phyloP scores from a whole-genome alignment of 1,140 invertebrate species.

The Meteorus sp. region DNA sequence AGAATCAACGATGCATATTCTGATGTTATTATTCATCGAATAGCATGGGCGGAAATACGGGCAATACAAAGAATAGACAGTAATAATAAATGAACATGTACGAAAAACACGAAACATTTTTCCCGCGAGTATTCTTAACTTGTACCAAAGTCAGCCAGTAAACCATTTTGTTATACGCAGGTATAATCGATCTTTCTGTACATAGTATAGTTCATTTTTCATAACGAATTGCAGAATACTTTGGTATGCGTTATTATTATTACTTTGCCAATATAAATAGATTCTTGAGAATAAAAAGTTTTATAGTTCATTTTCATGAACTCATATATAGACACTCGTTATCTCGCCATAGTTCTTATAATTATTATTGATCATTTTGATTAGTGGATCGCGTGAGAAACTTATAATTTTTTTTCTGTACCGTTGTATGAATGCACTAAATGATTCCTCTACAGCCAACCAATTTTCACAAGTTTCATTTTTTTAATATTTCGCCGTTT shows the following conservation, averaged over 20 bases:
- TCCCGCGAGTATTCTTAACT: conserved; percentile 22
- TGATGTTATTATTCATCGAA: too few species aligned
- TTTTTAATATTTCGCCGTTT: neutral
- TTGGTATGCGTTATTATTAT: neutral
- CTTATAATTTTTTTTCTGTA: neutral
- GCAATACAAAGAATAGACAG: too few species aligned
- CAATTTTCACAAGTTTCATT: neutral
- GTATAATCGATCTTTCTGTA: conserved; percentile 15
- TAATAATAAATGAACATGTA: neutral
- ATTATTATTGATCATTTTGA: conserved; percentile 17
- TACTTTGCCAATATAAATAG: neutral
- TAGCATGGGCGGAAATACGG: too few species aligned
- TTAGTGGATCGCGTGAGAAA: neutral
- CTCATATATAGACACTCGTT: conserved; percentile 1
- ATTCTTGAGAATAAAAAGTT: neutral
- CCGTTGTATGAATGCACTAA: neutral
- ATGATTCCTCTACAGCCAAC: neutral
- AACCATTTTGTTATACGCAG: conserved; percentile 14
- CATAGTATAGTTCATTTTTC: neutral
- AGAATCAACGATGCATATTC: too few species aligned
- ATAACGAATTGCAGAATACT: neutral
- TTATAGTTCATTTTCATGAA: neutral
- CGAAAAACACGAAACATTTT: neutral
- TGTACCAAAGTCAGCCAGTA: conserved; percentile 30
- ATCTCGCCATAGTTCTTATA: conserved; percentile 15